A percentile compares a stretch with the other conserved stretches of the same genome.
phyloP scores from a whole-genome alignment of 1,140 invertebrate genomes.

The Frieseomelitta varia region DNA sequence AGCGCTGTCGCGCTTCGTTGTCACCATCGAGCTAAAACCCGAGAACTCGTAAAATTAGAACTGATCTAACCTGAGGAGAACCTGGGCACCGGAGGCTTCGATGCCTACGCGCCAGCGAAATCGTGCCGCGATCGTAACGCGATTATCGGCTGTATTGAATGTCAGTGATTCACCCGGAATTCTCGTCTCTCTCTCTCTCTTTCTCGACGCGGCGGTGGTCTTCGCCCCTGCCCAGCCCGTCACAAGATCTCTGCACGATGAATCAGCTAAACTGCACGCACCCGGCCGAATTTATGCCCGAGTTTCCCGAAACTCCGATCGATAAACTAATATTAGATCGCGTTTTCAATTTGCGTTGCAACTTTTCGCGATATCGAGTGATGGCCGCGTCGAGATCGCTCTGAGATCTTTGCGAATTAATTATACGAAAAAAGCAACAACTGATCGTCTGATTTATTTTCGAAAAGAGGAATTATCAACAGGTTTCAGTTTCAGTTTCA shows the following conservation, averaged over 20 bases:
- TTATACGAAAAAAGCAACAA: too few species aligned
- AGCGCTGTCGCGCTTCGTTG: background rate
- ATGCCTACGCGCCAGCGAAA: slow-evolving; percentile 47
- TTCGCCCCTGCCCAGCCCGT: background rate
- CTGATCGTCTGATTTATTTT: too few species aligned
- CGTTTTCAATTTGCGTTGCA: background rate
- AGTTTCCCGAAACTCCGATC: slow-evolving; percentile 43
- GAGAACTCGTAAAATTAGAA: slow-evolving; percentile 73
- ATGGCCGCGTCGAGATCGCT: background rate
- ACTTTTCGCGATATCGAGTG: slow-evolving; percentile 7
- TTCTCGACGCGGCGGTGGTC: slow-evolving; percentile 45
- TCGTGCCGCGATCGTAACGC: slow-evolving; percentile 42
- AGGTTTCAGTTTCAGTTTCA: too few species aligned
- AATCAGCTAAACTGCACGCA: slow-evolving; percentile 47
- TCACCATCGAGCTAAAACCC: slow-evolving; percentile 4
- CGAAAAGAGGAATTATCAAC: too few species aligned
- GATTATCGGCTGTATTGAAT: slow-evolving; percentile 60
- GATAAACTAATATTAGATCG: slow-evolving; percentile 58
- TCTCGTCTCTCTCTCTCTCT: slow-evolving; percentile 38
- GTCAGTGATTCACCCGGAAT: slow-evolving; percentile 65
- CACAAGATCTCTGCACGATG: slow-evolving; percentile 37
- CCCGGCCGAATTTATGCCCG: slow-evolving; percentile 36
- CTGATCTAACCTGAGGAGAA: slow-evolving; percentile 68
- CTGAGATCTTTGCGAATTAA: too few species aligned
- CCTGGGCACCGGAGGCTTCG: slow-evolving; percentile 25